Evolutionary conservation across 2,113 vertebrate species (phyloP), one percentile per base, ranked within the genome.

Genomic region (Procavia capensis): DNA sequence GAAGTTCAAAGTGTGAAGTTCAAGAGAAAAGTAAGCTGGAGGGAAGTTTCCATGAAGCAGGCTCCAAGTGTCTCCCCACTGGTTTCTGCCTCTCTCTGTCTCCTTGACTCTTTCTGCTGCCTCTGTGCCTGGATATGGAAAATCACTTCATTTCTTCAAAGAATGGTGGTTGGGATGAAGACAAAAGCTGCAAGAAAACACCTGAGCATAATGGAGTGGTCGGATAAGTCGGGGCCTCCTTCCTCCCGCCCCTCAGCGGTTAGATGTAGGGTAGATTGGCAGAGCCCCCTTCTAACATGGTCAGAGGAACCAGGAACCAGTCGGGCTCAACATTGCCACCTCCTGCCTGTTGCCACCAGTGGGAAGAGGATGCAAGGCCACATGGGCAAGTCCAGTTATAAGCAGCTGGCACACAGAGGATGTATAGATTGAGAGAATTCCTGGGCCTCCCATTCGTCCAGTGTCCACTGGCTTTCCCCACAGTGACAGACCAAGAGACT

Each of bases 201-300:
- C 0, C 0, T 17, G 19, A 2, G 20, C 13, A 2, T 4, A 25
- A 39, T 0, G 11, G 25, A 3, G 8, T 61, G 54, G 19, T 9
- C 6, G 2, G 4, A 27, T 4, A n/a, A n/a, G 20, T 6, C 13
- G 7, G 78, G 16, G 0, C 6, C 10, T 29, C 74, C 13, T 10
- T 6, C 36, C 36, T 47, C 20, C 5, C 3, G 17, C 29, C 45
- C 70, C 70, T 24, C 0, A 1, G 45, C 0, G 1, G 2, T 34
- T 6, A n/a, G 76, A 41, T 0, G 14, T 31, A 27, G 45, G 81
- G n/a, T 47, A 19, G 8, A 7, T 0, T 57, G 80, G 39, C 29
- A 10, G 6, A 2, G 20, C 5, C 25, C 8, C 29, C 7, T n/a
- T 36, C 50, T 22, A 29, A 27, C 20, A 8, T 31, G 29, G n/a